Evolutionary conservation across 1,140 invertebrate species (phyloP).

Genomic region (Nixonia krombeini): DNA sequence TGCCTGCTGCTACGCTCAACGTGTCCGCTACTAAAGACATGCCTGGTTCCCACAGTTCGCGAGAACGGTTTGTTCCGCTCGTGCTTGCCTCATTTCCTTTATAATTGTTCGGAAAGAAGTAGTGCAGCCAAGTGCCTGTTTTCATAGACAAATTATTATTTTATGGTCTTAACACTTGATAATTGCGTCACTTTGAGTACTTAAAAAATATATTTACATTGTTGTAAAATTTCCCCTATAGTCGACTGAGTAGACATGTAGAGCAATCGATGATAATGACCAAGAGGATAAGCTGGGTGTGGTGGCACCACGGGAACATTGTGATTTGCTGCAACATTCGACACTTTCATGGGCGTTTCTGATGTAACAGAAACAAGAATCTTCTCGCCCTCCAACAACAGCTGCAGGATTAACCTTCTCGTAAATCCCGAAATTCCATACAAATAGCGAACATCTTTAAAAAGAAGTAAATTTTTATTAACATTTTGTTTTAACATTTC

Average conservation of each 20-base stretch:
- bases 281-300: constrained; percentile 70
- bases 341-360: constrained; percentile 64
- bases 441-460: constrained; percentile 70
- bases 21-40: constrained; percentile 74
- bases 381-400: constrained; percentile 89
- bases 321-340: constrained; percentile 51
- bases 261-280: constrained; percentile 77
- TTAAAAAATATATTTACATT: constrained; percentile 63
- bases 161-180: too few species aligned
- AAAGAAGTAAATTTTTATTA: constrained; percentile 6
- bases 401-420: constrained; percentile 85
- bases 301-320: constrained; percentile 60
- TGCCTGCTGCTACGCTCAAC: constrained; percentile 84
- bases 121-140: constrained; percentile 62
- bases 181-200: too few species aligned
- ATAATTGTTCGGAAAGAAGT: constrained; percentile 60
- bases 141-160: constrained; percentile 5
- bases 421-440: constrained; percentile 88
- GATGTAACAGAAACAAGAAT: constrained; percentile 81
- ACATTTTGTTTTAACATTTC: too few species aligned
- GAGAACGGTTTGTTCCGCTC: constrained; percentile 53
- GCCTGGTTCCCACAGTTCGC: constrained; percentile 70
- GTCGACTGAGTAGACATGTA: constrained; percentile 83
- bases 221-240: constrained; percentile 74
- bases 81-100: constrained; percentile 61